Evolutionary conservation across 2,888 invertebrate genomes (phyloP).

Genomic region (Antheraea yamamai): DNA sequence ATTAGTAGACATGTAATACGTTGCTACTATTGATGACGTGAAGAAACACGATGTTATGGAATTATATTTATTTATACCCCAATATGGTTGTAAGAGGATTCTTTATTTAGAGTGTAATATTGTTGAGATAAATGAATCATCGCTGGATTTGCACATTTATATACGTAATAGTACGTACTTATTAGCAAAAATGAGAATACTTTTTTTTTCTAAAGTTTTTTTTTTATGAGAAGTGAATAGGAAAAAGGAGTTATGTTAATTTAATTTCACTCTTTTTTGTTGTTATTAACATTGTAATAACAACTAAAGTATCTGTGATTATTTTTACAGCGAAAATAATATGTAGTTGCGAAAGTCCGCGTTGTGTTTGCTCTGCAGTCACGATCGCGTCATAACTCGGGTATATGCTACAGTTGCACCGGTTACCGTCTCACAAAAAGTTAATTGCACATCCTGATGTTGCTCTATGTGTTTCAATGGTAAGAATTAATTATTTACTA

Average conservation of each 20-base stretch:
- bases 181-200: neutral
- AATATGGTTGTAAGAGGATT: no score
- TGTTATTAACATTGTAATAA: no score
- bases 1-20: no score
- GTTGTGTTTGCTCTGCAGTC: conserved; percentile 46
- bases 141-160: neutral
- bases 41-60: no score
- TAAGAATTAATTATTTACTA: neutral
- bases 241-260: neutral
- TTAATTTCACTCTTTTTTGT: neutral
- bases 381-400: conserved; percentile 69
- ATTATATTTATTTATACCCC: no score
- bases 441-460: conserved; percentile 52
- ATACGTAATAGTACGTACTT: neutral
- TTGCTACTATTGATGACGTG: no score
- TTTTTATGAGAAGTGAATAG: neutral
- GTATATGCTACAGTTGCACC: conserved; percentile 51
- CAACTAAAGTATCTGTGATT: no score
- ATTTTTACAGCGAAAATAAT: neutral
- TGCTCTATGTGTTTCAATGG: conserved; percentile 14
- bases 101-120: no score
- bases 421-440: conserved; percentile 52
- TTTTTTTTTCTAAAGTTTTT: neutral
- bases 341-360: neutral
- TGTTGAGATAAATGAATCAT: neutral